Percentiles rank a stretch among this genome's conserved stretches.
Conservation (phyloP, 2,888 invertebrate species). For the Pedicia rivosa region DNA sequence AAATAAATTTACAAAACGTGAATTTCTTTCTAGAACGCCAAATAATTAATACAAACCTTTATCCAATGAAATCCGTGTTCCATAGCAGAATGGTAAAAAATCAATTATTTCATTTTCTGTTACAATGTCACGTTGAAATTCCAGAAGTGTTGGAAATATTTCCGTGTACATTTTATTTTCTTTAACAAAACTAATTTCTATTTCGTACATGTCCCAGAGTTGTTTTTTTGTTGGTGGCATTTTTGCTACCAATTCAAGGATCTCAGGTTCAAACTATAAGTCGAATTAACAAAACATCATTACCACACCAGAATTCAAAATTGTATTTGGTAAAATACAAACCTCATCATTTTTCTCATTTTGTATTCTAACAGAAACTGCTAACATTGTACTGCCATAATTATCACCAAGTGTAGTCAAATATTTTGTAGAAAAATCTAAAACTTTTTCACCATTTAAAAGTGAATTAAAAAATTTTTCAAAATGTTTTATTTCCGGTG, state of each 20-base stretch:
- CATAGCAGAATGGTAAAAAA: conserved; percentile 36
- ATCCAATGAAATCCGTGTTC: conserved; percentile 33
- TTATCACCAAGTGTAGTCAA: conserved; percentile 41
- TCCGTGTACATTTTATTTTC: conserved; percentile 38
- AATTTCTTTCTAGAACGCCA: too few species aligned
- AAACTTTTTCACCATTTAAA: conserved; percentile 20
- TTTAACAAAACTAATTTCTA: conserved; percentile 38
- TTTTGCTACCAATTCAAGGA: conserved; percentile 38
- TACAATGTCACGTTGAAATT: conserved; percentile 33
- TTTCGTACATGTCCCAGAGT: conserved; percentile 35
- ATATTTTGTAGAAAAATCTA: conserved; percentile 27
- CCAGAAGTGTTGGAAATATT: conserved; percentile 32
- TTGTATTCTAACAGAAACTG: conserved; percentile 24
- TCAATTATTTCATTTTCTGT: conserved; percentile 29
- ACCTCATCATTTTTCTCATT: conserved; percentile 12
- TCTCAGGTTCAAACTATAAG: too few species aligned
- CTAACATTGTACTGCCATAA: conserved; percentile 42
- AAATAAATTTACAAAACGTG: too few species aligned
- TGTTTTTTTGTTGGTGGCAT: conserved; percentile 37
- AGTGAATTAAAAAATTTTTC: conserved; percentile 19
- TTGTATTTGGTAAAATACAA: too few species aligned
- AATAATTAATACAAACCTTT: too few species aligned
- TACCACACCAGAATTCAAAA: too few species aligned
- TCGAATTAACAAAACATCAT: too few species aligned
- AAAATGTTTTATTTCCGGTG: conserved; percentile 22